Base-by-base conservation (phyloP, 1,140 invertebrate genomes). In the Rhopalosiphum padi region DNA sequence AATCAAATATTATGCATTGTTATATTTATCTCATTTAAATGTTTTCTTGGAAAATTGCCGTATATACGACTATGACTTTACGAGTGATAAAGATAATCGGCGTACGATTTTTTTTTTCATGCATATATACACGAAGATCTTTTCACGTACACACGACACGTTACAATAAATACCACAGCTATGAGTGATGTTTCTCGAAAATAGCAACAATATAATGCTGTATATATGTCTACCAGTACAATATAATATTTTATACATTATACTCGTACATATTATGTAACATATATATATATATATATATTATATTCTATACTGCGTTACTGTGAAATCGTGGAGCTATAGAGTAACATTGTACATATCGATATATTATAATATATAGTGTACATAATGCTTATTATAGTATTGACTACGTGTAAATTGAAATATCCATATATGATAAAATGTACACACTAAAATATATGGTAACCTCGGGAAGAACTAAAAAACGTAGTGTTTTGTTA, bases 151-250 rank as follows among this genome's bases (percentile, higher is more conserved):
- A 77, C 30, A n/a, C n/a, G 15, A 77, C 15, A 77, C n/a, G n/a
- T 77, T 77, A 18, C n/a, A n/a, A n/a, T n/a, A 77, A 77, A 77
- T 77, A 77, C 60, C 60, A 77, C 60, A 77, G 60, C 60, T 77
- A 77, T 77, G 60, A 77, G 15, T 30, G 60, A 77, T 35, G 30
- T 77, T n/a, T 77, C n/a, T n/a, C 15, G n/a, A 77, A 77, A 77
- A 77, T 35, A 77, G 60, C 60, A 77, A 77, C 30, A 18, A 77
- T 77, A 35, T 77, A 77, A n/a, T 68, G 30, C 11, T n/a, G 11
- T 77, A 77, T n/a, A 68, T 30, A n/a, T 68, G 25, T 30, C 4
- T 30, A 68, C 25, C 11, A 25, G 60, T 68, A 68, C 30, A 68
- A 68, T 68, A 68, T 68, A 68, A 68, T 68, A n/a, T 60, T 68